phyloP scores from a whole-genome alignment of 1,140 invertebrate species.

The Lordiphosa stackelbergi region DNA sequence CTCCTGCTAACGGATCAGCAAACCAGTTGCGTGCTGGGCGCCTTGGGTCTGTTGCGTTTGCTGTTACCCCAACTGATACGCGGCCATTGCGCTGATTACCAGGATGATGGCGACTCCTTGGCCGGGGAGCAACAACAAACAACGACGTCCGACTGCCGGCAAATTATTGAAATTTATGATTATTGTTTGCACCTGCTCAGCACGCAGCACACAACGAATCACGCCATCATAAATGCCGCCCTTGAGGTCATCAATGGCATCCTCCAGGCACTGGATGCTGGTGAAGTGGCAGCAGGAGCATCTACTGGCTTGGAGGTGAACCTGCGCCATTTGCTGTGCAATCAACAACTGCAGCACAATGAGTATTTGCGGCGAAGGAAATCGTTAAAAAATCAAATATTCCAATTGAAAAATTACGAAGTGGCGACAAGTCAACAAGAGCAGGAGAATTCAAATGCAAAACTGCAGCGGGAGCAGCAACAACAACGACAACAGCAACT shows the following conservation, averaged over 20 bases:
- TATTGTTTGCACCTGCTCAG: conserved; percentile 83
- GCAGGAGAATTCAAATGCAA: conserved; percentile 29
- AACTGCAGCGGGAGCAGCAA: conserved; percentile 11
- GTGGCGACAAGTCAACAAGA: conserved; percentile 58
- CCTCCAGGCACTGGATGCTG: conserved; percentile 78
- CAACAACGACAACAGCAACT: not conserved
- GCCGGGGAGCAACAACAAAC: conserved; percentile 38
- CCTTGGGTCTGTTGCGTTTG: conserved; percentile 82
- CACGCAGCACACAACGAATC: conserved; percentile 80
- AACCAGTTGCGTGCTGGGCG: conserved; percentile 81
- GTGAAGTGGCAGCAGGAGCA: conserved; percentile 67
- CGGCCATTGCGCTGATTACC: conserved; percentile 46
- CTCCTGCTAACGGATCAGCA: conserved; percentile 79
- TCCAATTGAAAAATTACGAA: conserved; percentile 77
- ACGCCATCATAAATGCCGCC: conserved; percentile 86
- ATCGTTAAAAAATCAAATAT: conserved; percentile 78
- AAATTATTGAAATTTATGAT: conserved; percentile 84
- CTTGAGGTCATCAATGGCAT: conserved; percentile 86
- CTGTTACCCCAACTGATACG: conserved; percentile 80
- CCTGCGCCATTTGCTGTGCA: conserved; percentile 78
- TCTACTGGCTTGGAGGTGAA: conserved; percentile 3
- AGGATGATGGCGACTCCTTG: conserved; percentile 59
- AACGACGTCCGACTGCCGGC: conserved; percentile 50
- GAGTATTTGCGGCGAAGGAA: conserved; percentile 76
- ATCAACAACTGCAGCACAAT: conserved; percentile 77